These are phyloP conservation scores for Sebastes matsubarae DNA, from an alignment of 2,797 vertebrate genomes.

Conservation along the genomic window DNA sequence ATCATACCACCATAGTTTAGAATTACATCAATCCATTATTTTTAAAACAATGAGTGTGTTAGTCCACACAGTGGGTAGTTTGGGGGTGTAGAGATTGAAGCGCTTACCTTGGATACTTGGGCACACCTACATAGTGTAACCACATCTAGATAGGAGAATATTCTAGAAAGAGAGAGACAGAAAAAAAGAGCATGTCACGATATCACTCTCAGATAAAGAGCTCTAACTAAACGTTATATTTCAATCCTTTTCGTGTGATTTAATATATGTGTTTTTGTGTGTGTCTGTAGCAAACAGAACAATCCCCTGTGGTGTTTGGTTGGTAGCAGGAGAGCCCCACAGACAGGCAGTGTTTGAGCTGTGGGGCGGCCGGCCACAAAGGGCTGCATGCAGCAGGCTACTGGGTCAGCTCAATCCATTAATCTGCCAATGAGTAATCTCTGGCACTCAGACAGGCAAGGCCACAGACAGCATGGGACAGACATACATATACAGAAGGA, in stretches of 20 bases:
- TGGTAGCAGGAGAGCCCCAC: conserved; percentile 47
- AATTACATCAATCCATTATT: neutral
- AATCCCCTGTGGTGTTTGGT: conserved; percentile 42
- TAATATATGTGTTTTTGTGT: conserved; percentile 8
- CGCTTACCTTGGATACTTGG: conserved; percentile 94
- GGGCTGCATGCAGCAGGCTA: conserved; percentile 71
- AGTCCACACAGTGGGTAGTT: neutral
- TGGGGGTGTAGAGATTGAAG: neutral
- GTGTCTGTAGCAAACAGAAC: conserved; percentile 26
- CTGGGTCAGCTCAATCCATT: conserved; percentile 82
- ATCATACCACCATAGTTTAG: neutral
- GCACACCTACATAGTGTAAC: conserved; percentile 95
- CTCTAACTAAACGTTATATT: neutral
- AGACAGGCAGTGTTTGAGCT: conserved; percentile 59
- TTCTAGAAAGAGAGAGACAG: conserved; percentile 81
- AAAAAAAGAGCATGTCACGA: conserved; percentile 32
- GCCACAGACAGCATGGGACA: conserved; percentile 57
- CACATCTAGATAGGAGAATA: conserved; percentile 98
- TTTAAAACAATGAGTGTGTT: neutral
- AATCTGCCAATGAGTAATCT: conserved; percentile 84
- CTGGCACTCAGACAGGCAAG: conserved; percentile 73
- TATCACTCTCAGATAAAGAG: neutral
- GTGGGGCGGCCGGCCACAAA: conserved; percentile 65
- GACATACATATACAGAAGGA: conserved; percentile 17
- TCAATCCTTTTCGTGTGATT: neutral